Percentiles rank a stretch among this genome's conserved stretches.
Evolutionary conservation across 2,888 invertebrate species (phyloP).

Genomic region (Barypeithes pellucidus): DNA sequence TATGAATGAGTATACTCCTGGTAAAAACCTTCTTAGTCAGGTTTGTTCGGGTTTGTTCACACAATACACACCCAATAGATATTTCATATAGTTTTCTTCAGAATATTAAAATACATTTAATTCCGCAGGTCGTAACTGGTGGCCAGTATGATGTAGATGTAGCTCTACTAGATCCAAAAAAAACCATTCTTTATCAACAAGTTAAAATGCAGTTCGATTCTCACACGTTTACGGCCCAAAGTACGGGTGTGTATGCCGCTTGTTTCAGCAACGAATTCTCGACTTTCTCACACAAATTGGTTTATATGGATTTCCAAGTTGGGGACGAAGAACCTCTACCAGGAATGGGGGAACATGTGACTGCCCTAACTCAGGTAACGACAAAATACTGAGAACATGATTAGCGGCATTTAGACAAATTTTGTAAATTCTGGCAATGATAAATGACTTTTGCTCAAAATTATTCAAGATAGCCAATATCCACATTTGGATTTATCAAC

Average conservation of each 20-base stretch:
- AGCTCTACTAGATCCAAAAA: constrained; percentile 88
- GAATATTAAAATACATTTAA: no score
- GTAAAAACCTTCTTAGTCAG: no score
- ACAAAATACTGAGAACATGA: no score
- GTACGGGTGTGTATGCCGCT: constrained; percentile 84
- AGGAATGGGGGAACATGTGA: constrained; percentile 86
- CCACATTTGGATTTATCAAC: no score
- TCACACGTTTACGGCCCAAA: constrained; percentile 85
- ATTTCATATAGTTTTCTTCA: no score
- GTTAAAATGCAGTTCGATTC: constrained; percentile 97
- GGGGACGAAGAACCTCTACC: constrained; percentile 91
- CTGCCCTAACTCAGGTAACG: constrained; percentile 91
- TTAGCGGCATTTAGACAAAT: no score
- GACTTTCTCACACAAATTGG: constrained; percentile 97
- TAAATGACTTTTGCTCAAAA: no score
- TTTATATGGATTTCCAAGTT: constrained; percentile 98
- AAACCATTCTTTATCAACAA: constrained; percentile 91
- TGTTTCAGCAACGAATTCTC: constrained; percentile 99
- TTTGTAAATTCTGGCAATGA: no score
- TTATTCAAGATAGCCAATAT: no score
- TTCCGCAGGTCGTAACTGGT: constrained; percentile 93
- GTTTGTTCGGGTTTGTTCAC: no score
- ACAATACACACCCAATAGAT: no score
- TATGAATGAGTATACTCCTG: no score
- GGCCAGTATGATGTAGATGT: constrained; percentile 99